Evolutionary conservation across 1,140 invertebrate species (phyloP), one percentile per base, ranked within the genome.

Genomic region (Anoplophora glabripennis): DNA sequence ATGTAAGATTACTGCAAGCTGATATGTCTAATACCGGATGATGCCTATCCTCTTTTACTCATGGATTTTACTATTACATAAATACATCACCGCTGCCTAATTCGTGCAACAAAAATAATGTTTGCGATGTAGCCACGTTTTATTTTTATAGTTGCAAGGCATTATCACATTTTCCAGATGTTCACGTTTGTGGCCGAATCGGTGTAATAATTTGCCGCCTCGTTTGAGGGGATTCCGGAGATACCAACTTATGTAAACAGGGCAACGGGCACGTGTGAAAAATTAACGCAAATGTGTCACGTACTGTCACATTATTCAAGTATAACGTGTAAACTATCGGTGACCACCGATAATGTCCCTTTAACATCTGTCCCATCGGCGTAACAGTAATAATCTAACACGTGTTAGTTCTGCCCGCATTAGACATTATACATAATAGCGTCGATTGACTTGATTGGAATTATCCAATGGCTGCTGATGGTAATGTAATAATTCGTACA

Each of bases 251-350:
- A 66, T 61, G 44, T 54, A 63, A 61, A 66, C 61, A 44, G 51
- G 37, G 53, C 28, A 53, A 15, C 36, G 48, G 61, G 64, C 64
- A 70, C 68, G 63, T 66, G 61, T 68, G 63, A 68, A 71, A 69
- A 71, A 71, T 71, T 69, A 71, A 71, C 64, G 59, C 66, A 57
- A 44, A 68, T 70, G 68, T 70, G 68, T 70, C 68, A 70, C 68
- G 68, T 68, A 55, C 60, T 52, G 63, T 57, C 59, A 49, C 59
- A 64, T 65, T 68, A 63, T 70, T 64, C 49, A 52, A 52, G 49
- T 52, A 46, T 28, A 28, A 28, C 21, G 21, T 28, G 21, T 28
- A 28, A 28, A 28, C 15, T 46, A 18, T 18, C 44, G 44, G 8
- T 28, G 12, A 46, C 44, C 44, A 18, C 44, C 44, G 44, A 46